These are phyloP conservation scores for Eupithecia dodoneata DNA, from an alignment of 2,888 invertebrate species.

Conservation along the genomic window DNA sequence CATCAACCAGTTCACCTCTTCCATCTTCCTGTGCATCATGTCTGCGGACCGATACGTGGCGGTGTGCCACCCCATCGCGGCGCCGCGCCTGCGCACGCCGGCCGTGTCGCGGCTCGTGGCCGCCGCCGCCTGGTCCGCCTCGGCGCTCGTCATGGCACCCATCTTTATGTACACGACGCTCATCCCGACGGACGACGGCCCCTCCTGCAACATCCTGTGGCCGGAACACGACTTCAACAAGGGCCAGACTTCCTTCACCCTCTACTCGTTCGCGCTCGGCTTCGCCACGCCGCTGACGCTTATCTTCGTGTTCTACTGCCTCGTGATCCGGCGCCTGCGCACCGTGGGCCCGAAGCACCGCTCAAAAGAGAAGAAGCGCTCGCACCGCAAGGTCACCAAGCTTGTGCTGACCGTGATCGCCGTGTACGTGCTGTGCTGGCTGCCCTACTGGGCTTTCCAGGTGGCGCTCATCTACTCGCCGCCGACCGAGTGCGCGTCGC, in stretches of 20 bases:
- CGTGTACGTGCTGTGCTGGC: slow-evolving; percentile 95
- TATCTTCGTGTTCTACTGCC: slow-evolving; percentile 94
- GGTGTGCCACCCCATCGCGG: slow-evolving; percentile 96
- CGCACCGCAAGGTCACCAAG: slow-evolving; percentile 96
- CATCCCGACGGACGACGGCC: slow-evolving; percentile 84
- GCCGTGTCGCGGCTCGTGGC: slow-evolving; percentile 94
- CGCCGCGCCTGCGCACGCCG: slow-evolving; percentile 93
- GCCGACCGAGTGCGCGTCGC: slow-evolving; percentile 88
- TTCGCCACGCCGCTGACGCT: slow-evolving; percentile 94
- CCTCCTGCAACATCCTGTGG: slow-evolving; percentile 93
- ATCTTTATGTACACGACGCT: slow-evolving; percentile 93
- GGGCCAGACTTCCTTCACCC: slow-evolving; percentile 93
- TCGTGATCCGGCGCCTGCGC: slow-evolving; percentile 93
- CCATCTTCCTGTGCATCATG: slow-evolving; percentile 96
- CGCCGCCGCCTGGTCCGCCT: slow-evolving; percentile 92
- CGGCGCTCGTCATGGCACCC: slow-evolving; percentile 94
- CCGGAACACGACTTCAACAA: slow-evolving; percentile 86
- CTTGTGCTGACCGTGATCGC: slow-evolving; percentile 95
- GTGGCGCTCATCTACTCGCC: slow-evolving; percentile 91
- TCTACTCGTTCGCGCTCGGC: slow-evolving; percentile 94
- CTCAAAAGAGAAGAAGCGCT: slow-evolving; percentile 95
- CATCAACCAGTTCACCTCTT: slow-evolving; percentile 96
- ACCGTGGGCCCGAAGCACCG: slow-evolving; percentile 95
- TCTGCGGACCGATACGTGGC: slow-evolving; percentile 96
- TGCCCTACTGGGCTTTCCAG: slow-evolving; percentile 97